Evolutionary conservation across 2,797 vertebrate species (phyloP).

Genomic region (Apogon hyalosoma): DNA sequence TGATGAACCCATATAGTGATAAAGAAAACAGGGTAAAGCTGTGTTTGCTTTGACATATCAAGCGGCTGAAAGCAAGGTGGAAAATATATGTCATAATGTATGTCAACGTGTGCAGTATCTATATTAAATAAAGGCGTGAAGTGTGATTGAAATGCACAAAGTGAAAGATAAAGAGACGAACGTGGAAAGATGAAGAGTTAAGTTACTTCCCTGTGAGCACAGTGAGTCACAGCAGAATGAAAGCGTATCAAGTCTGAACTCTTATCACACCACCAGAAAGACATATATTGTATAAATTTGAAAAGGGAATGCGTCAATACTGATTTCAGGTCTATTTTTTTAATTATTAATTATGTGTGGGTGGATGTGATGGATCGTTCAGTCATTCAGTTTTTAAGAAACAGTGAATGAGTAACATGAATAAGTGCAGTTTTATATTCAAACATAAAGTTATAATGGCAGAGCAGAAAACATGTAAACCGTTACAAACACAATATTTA

Average conservation of each 20-base stretch:
- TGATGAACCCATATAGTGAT: not conserved
- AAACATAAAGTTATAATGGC: too few species aligned
- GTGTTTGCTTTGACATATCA: not conserved
- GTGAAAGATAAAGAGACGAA: not conserved
- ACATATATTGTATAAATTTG: slow-evolving; percentile 3
- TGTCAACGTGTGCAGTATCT: slow-evolving; percentile 10
- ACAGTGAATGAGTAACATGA: not conserved
- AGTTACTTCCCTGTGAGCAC: slow-evolving; percentile 6
- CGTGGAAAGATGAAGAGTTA: not conserved
- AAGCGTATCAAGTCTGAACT: not conserved
- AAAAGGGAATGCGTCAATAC: slow-evolving; percentile 23
- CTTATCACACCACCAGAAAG: slow-evolving; percentile 23
- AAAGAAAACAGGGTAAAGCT: not conserved
- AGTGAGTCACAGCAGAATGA: slow-evolving; percentile 29
- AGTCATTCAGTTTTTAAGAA: not conserved
- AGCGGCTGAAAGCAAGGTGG: not conserved
- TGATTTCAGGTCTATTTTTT: slow-evolving; percentile 3
- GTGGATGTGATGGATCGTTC: not conserved
- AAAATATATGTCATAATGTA: not conserved
- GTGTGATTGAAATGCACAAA: not conserved
- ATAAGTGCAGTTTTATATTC: too few species aligned
- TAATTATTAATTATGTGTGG: slow-evolving; percentile 35
- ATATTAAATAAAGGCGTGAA: slow-evolving; percentile 3
- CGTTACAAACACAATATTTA: too few species aligned
- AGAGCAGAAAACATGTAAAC: too few species aligned